Evolutionary conservation across 2,797 vertebrate species (phyloP), one percentile per base, ranked within the genome.

Genomic region (Nyctibius grandis): DNA sequence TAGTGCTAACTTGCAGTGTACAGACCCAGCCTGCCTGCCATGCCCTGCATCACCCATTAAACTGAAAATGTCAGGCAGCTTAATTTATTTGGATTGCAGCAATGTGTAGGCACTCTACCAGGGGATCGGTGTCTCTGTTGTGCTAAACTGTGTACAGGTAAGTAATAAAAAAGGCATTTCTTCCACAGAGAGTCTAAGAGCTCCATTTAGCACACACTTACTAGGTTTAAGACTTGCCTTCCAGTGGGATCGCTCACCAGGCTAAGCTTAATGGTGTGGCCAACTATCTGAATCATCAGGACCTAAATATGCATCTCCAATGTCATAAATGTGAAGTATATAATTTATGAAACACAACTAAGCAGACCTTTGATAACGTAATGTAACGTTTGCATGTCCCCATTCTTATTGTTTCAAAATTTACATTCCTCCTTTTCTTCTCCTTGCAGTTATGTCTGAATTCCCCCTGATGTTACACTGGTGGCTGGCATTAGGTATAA

Each of bases 401-500:
- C 11, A 47, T 56, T n/a, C 26, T 92, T 56, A 9, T 2, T 69
- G 28, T 22, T 89, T 48, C 65, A 64, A 86, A 93, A 89, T 65
- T 86, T 40, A 68, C 12, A 65, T 89, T 74, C 60, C 22, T 64
- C n/a, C 31, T 87, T 82, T 93, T 91, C 64, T 95, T 93, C 85
- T 59, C 93, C 72, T 97, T 98, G 44, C 97, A 99, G 99, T 99
- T 94, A 99, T 98, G 98, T 98, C 98, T 97, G 98, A 99, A 96
- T 98, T 99, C 84, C 98, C 98, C 42, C 97, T 98, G 91, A 98
- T 97, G 65, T 97, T 98, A 78, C 98, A 99, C 82, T 99, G 99
- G 99, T 99, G 99, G 99, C 97, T 98, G 60, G 98, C 98, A 93
- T 96, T 99, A 96, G 99, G 98, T 99, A 98, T 75, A 97, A 95